Conservation (phyloP, 1,140 invertebrate species). For the Brachionus calyciflorus region DNA sequence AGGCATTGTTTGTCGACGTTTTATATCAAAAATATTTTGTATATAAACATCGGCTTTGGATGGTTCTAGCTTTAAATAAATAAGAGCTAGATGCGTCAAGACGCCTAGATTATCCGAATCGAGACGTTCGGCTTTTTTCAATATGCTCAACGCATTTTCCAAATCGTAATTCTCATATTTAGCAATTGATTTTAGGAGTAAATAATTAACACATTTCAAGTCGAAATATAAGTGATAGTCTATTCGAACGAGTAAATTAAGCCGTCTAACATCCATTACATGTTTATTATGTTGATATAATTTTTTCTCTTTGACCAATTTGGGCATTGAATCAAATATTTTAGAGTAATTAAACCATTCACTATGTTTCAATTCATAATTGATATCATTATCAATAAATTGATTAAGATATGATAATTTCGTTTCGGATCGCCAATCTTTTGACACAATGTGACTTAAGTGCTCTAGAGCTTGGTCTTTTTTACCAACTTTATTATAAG, state of each 20-base stretch:
- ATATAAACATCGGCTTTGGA: neutral
- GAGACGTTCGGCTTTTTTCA: conserved; percentile 28
- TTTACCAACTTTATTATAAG: neutral
- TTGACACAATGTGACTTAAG: neutral
- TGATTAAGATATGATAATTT: conserved; percentile 5
- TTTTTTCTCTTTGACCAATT: conserved; percentile 26
- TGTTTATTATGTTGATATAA: conserved; percentile 11
- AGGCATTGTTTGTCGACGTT: neutral
- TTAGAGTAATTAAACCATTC: neutral
- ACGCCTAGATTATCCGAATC: conserved; percentile 4
- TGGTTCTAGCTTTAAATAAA: neutral
- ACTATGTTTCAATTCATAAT: neutral
- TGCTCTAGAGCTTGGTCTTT: conserved; percentile 10
- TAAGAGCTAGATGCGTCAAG: neutral
- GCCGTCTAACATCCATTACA: neutral
- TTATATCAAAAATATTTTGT: conserved; percentile 11
- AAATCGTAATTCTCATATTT: conserved; percentile 21
- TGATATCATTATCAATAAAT: conserved; percentile 1
- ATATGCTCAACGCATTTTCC: neutral
- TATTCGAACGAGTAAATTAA: neutral
- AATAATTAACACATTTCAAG: conserved; percentile 26
- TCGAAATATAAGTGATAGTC: conserved; percentile 34
- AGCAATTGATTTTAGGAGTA: conserved; percentile 11
- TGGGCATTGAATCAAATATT: conserved; percentile 17
- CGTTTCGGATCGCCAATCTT: neutral